Percentiles rank a stretch among this genome's conserved stretches.
phyloP scores from a whole-genome alignment of 2,797 vertebrate species.

The Cheirogaleus major region DNA sequence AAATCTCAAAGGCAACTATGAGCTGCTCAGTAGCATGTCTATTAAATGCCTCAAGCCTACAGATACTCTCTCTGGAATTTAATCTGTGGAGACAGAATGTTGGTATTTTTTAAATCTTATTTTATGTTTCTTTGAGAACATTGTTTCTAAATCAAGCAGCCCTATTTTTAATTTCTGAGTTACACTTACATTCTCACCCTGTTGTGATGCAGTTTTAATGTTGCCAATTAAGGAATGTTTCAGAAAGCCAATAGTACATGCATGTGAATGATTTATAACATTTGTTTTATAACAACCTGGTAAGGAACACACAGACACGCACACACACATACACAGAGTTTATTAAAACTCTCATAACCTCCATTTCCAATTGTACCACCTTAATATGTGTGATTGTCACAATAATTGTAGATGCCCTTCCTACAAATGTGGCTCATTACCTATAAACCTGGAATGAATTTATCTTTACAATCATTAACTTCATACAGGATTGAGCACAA shows the following conservation, averaged over 20 bases:
- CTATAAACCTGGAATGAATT: conserved; percentile 38
- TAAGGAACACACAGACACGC: background rate
- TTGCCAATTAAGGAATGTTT: background rate
- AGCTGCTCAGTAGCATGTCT: background rate
- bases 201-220: background rate
- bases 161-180: conserved; percentile 8
- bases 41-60: background rate
- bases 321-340: background rate
- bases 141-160: background rate
- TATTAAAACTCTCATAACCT: conserved; percentile 5
- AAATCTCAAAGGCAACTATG: background rate
- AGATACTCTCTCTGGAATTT: background rate
- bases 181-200: background rate
- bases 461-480: background rate
- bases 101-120: background rate
- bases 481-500: background rate
- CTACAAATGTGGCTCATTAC: conserved; percentile 6
- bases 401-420: background rate
- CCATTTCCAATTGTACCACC: background rate
- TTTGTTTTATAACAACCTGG: background rate
- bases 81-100: background rate
- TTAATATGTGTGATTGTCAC: background rate
- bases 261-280: background rate
- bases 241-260: background rate
- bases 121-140: background rate